These are phyloP conservation scores for Cygnus atratus DNA, from an alignment of 2,113 vertebrate genomes.

Conservation along the genomic window DNA sequence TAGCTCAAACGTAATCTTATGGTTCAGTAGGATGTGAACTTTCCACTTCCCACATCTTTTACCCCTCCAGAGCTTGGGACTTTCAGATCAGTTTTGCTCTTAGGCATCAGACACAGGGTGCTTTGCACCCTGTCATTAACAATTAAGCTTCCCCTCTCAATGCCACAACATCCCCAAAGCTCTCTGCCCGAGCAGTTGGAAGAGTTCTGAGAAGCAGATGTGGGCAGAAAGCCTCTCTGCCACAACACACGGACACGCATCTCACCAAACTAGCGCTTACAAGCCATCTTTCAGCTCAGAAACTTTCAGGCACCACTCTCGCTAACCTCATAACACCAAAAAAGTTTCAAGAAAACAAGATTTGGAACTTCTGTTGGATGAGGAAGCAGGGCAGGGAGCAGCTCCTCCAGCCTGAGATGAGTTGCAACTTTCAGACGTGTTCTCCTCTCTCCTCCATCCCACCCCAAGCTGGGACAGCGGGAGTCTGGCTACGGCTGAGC, in stretches of 20 bases:
- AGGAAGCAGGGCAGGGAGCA: not conserved
- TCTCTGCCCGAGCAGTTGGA: not conserved
- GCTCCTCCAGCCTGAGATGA: not conserved
- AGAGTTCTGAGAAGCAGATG: not conserved
- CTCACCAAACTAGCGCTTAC: not conserved
- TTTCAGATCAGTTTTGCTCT: not conserved
- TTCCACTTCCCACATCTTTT: not conserved
- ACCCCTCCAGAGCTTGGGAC: not conserved
- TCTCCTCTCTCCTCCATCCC: slow-evolving; percentile 7
- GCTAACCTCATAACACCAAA: not conserved
- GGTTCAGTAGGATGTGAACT: not conserved
- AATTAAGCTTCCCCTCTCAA: not conserved
- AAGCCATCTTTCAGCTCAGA: not conserved
- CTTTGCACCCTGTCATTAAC: not conserved
- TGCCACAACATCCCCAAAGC: not conserved
- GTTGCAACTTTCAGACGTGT: not conserved
- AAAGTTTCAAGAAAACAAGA: not conserved
- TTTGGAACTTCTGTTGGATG: not conserved
- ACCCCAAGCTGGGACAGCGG: not conserved
- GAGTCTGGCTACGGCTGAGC: not conserved
- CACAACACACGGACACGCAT: fast-evolving
- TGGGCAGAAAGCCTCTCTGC: not conserved
- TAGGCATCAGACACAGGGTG: not conserved
- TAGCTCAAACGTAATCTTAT: not conserved
- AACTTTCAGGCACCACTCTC: not conserved